These are phyloP conservation scores for Herminia tarsipennalis DNA, from an alignment of 2,888 invertebrate species.

Conservation along the genomic window DNA sequence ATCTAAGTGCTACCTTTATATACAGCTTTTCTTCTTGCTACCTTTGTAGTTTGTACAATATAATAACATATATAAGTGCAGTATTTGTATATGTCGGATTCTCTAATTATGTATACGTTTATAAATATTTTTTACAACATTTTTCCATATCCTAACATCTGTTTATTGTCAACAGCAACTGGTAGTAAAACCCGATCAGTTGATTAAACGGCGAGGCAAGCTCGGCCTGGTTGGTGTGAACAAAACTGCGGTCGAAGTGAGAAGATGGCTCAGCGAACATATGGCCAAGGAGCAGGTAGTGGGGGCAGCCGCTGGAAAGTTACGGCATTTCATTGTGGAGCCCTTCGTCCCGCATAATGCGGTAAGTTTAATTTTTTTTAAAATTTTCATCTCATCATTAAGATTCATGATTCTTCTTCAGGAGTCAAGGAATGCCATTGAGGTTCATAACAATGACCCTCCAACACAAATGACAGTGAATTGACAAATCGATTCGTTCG, in stretches of 20 bases:
- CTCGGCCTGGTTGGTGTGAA: constrained; percentile 98
- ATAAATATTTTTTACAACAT: neutral
- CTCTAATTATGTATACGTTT: no score
- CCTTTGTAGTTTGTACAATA: no score
- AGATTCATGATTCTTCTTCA: no score
- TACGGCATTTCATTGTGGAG: constrained; percentile 98
- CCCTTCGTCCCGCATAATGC: constrained; percentile 96
- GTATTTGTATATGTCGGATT: neutral
- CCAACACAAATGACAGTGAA: no score
- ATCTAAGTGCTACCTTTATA: no score
- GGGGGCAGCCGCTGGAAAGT: constrained; percentile 94
- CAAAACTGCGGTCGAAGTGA: constrained; percentile 90
- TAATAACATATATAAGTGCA: no score
- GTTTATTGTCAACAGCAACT: constrained; percentile 91
- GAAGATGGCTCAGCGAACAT: constrained; percentile 94
- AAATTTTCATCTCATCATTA: no score
- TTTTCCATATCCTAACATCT: neutral
- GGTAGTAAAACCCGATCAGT: constrained; percentile 99
- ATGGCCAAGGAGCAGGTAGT: constrained; percentile 94
- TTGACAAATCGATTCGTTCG: no score
- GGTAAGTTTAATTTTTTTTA: constrained; percentile 80
- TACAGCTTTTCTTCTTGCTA: no score
- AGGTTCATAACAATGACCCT: no score
- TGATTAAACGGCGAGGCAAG: constrained; percentile 99
- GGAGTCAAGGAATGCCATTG: no score